phyloP scores from a whole-genome alignment of 2,888 invertebrate species.

The Erpobdella octoculata region DNA sequence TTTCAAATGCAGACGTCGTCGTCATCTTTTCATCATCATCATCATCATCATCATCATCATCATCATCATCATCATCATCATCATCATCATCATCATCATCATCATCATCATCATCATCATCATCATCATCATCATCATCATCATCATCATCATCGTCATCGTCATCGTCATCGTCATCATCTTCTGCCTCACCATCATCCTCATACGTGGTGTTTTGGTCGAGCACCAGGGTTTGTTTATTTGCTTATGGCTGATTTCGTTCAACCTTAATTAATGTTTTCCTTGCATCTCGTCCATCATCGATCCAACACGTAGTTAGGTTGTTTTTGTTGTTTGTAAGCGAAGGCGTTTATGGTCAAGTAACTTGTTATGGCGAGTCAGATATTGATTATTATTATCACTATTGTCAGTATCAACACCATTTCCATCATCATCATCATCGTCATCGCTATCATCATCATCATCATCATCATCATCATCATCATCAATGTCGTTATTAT shows the following conservation, averaged over 20 bases:
- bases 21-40: slow-evolving; percentile 19
- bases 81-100: slow-evolving; percentile 16
- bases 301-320: too few relatives aligned
- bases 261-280: too few relatives aligned
- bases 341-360: too few relatives aligned
- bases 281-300: too few relatives aligned
- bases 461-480: slow-evolving; percentile 16
- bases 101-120: slow-evolving; percentile 10
- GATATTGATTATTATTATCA: too few relatives aligned
- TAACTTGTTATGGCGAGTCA: too few relatives aligned
- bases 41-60: slow-evolving; percentile 16
- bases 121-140: neutral
- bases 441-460: slow-evolving; percentile 11
- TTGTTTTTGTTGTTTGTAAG: too few relatives aligned
- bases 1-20: too few relatives aligned
- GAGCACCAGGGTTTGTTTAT: too few relatives aligned
- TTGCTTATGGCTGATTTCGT: too few relatives aligned
- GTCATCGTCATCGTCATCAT: slow-evolving; percentile 1
- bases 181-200: neutral
- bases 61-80: slow-evolving; percentile 15
- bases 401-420: too few relatives aligned
- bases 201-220: too few relatives aligned
- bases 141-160: slow-evolving; percentile 1
- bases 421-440: slow-evolving; percentile 18
- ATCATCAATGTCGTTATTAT: slow-evolving; percentile 6